Percentiles rank a stretch among this genome's conserved stretches.
Evolutionary conservation across 2,888 invertebrate species (phyloP).

Genomic region (Ephialtes manifestator): DNA sequence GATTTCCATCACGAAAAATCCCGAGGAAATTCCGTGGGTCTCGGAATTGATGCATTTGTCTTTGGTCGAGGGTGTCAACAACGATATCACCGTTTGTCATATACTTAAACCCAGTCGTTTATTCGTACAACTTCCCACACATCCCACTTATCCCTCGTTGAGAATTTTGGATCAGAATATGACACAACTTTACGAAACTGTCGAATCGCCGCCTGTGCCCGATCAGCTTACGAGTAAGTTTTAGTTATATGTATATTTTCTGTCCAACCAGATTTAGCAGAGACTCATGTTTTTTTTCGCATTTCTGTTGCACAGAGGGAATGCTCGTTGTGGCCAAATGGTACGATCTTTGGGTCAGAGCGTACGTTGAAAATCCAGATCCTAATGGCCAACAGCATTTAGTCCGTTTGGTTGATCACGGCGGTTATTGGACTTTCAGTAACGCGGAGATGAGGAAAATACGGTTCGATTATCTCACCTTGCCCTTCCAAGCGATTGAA

Average conservation of each 20-base stretch:
- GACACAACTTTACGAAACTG: constrained; percentile 93
- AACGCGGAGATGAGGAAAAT: constrained; percentile 95
- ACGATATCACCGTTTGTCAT: constrained; percentile 96
- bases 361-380: constrained; percentile 86
- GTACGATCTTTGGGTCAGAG: constrained; percentile 91
- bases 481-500: constrained; percentile 99
- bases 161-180: constrained; percentile 93
- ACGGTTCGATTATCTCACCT: constrained; percentile 95
- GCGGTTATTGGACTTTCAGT: constrained; percentile 94
- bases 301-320: constrained; percentile 88
- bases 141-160: constrained; percentile 96
- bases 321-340: constrained; percentile 96
- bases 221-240: constrained; percentile 91
- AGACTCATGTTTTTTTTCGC: background rate
- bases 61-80: constrained; percentile 96
- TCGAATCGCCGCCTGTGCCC: constrained; percentile 93
- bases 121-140: constrained; percentile 98
- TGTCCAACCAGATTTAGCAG: background rate
- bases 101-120: constrained; percentile 95
- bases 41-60: constrained; percentile 89
- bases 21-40: constrained; percentile 76
- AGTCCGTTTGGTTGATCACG: constrained; percentile 97
- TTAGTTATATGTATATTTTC: background rate
- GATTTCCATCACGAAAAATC: constrained; percentile 81
- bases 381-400: constrained; percentile 91